Evolutionary conservation across 2,888 invertebrate species (phyloP), one percentile per base, ranked within the genome.

Genomic region (Geophilus truncorum): DNA sequence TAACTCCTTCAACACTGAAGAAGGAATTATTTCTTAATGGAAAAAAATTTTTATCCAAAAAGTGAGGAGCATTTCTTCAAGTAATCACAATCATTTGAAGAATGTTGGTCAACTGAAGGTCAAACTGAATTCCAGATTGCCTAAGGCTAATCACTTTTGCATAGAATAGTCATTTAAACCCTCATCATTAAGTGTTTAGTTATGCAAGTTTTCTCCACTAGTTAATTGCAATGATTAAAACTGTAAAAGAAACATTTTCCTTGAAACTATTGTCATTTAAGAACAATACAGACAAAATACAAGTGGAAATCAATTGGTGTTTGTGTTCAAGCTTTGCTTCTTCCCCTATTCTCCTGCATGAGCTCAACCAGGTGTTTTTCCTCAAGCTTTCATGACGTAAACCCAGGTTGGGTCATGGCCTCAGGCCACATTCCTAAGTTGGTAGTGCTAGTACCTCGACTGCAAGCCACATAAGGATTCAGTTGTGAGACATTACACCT

Each of bases 71-170:
- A 28, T 62, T 21, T 45, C 45, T n/a, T n/a, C 25, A 25, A 9
- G 25, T 62, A 62, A 62, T 62, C 62, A 62, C 62, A 62, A 62
- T 45, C 45, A 45, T 62, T 62, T 62, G 12, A 25, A 28, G 62
- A 62, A 62, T 62, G 23, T 62, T 62, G 62, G 62, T 62, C 62
- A 62, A 25, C 62, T 62, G 15, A 62, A 62, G 62, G 62, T 62
- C 62, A 62, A 62, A 62, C 25, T 25, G 25, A 62, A 62, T 10
- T 62, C 2, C 25, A 2, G 12, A 25, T 25, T 4, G 25, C 62
- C 62, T 25, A 1, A 62, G 23, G 62, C 62, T 10, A 62, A 23
- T 62, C 15, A 62, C 0, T 62, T 62, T 25, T 62, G 28, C 23
- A 25, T 6, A 62, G 1, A 25, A 25, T 25, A 15, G 57, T 23